Base-by-base conservation (phyloP, 2,888 invertebrate genomes). In the Uropetala carovei region DNA sequence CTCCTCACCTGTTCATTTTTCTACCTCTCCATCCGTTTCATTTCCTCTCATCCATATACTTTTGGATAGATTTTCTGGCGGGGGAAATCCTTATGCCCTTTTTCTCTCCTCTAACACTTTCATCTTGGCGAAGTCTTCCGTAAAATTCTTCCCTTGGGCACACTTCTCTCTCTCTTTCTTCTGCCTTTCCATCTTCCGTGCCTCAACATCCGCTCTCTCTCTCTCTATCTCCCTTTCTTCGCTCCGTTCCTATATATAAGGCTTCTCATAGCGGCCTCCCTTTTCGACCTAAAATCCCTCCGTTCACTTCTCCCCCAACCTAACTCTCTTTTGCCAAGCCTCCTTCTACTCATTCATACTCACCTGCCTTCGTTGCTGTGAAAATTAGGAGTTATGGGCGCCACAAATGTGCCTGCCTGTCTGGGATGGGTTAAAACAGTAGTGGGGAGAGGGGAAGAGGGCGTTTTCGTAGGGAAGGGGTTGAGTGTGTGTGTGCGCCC, bases 381-480 rank as follows among this genome's bases (percentile, higher is more conserved):
- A 43, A 89, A 89, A 89, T 89, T 89, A 89, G 64, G 64, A 89
- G 89, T 89, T 89, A 89, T 89, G 89, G 89, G 43, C 89, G 30
- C 89, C 64, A n/a, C 89, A 89, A 89, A 89, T 89, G 89, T 89
- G 89, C 89, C 64, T 89, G 89, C 86, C 60, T 30, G 60, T 86
- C 60, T 60, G 86, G 59, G 82, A 81, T 30, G 82, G 82, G 82
- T 13, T 18, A 43, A 56, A 64, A n/a, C 18, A 64, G 64, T 5
- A 16, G 64, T 7, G 16, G 13, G 82, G n/a, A 56, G 56, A 57
- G 83, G 57, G 43, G 16, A 83, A 83, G 57, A 83, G 83, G 83
- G 83, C n/a, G n/a, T 43, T 83, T 83, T 83, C 83, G 18, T 43
- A 59, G 85, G 59, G 27, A 27, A 56, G 30, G 59, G 64, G 30